Percentiles rank a stretch among this genome's conserved stretches.
phyloP scores from a whole-genome alignment of 2,113 vertebrate species.

The Galbula dea region DNA sequence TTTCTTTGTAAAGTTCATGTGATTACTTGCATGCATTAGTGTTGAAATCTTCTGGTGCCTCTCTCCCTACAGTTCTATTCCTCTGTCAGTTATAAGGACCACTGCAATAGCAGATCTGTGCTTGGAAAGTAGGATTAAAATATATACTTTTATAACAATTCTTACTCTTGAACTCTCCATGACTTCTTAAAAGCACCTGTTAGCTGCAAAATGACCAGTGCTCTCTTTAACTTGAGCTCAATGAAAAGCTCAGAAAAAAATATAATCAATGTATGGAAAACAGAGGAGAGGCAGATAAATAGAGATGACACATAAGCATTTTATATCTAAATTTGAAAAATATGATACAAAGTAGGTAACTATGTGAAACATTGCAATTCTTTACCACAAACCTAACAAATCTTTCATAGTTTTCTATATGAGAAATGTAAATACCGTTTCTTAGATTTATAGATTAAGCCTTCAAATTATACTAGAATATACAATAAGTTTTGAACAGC shows the following conservation, averaged over 20 bases:
- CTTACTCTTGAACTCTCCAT: background rate
- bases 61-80: background rate
- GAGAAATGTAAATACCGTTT: background rate
- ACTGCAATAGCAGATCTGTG: background rate
- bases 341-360: background rate
- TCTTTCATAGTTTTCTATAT: background rate
- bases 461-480: background rate
- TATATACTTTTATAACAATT: background rate
- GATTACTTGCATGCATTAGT: background rate
- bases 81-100: background rate
- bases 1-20: background rate
- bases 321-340: background rate
- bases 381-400: background rate
- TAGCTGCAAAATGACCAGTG: background rate
- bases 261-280: background rate
- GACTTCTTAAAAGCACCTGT: background rate
- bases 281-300: background rate
- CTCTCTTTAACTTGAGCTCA: background rate
- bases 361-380: background rate
- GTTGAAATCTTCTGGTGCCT: background rate
- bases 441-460: background rate
- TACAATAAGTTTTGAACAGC: slow-evolving; percentile 3
- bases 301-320: background rate
- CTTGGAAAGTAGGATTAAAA: background rate
- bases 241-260: background rate